Evolutionary conservation across 2,888 invertebrate species (phyloP).

Genomic region (Hydrotaea diabolus): DNA sequence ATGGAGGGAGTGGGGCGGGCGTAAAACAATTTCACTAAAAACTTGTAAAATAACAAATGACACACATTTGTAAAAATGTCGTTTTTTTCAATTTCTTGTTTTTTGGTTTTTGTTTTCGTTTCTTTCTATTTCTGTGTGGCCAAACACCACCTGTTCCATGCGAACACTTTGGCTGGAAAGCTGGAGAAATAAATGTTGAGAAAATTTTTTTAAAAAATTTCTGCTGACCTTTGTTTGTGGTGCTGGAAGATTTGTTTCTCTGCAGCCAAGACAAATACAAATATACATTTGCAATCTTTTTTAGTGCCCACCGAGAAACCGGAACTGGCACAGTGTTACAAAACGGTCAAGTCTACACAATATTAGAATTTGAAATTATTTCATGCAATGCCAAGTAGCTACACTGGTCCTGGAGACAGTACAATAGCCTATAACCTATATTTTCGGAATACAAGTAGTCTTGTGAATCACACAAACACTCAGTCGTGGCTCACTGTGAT

Average conservation of each 20-base stretch:
- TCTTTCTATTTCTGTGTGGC: not conserved
- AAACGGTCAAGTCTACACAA: not conserved
- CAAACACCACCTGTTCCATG: conserved; percentile 60
- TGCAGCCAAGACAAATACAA: conserved; percentile 12
- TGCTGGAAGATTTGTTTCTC: conserved; percentile 9
- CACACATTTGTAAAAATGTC: conserved; percentile 58
- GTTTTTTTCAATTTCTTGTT: no score
- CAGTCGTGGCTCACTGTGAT: not conserved
- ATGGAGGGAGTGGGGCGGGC: not conserved
- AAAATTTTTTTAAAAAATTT: conserved; percentile 40
- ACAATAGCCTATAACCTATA: no score
- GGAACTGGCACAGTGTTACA: not conserved
- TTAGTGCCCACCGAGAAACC: not conserved
- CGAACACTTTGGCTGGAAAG: not conserved
- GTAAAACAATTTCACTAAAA: conserved; percentile 59
- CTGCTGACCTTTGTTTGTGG: conserved; percentile 56
- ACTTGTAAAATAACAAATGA: conserved; percentile 62
- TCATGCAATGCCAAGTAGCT: no score
- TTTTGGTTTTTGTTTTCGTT: not conserved
- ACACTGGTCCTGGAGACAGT: no score
- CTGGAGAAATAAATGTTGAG: conserved; percentile 10
- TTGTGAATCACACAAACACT: no score
- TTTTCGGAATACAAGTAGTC: no score
- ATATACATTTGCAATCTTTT: conserved; percentile 48
- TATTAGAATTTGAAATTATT: no score